Evolutionary conservation across 2,888 invertebrate species (phyloP).

Genomic region (Chymomyza amoena): DNA sequence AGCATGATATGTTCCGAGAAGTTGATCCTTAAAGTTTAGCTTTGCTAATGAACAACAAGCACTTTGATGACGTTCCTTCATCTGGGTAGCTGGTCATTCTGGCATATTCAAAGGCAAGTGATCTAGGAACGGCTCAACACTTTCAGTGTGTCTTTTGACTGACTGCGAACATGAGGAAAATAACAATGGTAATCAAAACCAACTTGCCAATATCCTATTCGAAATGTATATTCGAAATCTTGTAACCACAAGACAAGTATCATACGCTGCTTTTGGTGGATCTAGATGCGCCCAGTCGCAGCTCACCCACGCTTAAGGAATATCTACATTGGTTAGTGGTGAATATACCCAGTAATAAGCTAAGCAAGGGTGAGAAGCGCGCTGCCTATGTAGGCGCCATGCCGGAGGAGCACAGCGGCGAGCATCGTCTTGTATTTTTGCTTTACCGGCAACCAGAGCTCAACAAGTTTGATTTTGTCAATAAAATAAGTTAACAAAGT

Average conservation of each 20-base stretch:
- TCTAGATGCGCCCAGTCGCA: constrained; percentile 91
- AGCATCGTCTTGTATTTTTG: constrained; percentile 88
- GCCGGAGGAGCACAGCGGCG: constrained; percentile 86
- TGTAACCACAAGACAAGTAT: constrained; percentile 48
- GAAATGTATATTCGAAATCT: too few relatives aligned
- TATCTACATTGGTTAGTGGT: constrained; percentile 95
- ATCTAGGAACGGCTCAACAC: too few relatives aligned
- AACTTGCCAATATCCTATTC: too few relatives aligned
- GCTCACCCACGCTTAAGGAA: constrained; percentile 87
- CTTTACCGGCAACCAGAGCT: constrained; percentile 84
- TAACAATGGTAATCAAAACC: too few relatives aligned
- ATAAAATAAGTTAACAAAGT: neutral
- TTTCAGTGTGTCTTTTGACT: too few relatives aligned
- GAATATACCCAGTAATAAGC: constrained; percentile 87
- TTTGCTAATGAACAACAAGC: too few relatives aligned
- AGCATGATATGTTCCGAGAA: too few relatives aligned
- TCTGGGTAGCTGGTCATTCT: too few relatives aligned
- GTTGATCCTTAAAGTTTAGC: too few relatives aligned
- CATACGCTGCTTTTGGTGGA: constrained; percentile 80
- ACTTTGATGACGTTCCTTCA: too few relatives aligned
- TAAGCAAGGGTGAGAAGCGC: constrained; percentile 85
- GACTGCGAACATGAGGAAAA: too few relatives aligned
- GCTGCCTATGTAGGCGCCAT: constrained; percentile 90
- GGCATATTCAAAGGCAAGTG: too few relatives aligned
- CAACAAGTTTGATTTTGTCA: constrained; percentile 80